These are phyloP conservation scores for Triops longicaudatus DNA, from an alignment of 1,140 invertebrate genomes.

Conservation along the genomic window DNA sequence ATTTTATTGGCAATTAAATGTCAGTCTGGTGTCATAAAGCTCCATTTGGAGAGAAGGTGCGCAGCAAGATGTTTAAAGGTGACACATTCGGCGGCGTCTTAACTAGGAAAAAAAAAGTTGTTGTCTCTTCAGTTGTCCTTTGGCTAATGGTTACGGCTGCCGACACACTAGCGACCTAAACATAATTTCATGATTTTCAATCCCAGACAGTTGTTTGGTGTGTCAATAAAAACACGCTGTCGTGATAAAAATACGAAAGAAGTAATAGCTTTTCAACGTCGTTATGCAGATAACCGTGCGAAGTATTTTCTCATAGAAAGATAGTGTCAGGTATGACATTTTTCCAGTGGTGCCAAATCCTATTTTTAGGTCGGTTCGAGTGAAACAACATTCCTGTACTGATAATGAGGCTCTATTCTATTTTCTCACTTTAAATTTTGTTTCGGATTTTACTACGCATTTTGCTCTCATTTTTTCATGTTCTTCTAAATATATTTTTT, in stretches of 20 bases:
- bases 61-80: neutral
- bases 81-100: neutral
- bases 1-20: neutral
- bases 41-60: neutral
- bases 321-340: no score
- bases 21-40: neutral
- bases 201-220: neutral
- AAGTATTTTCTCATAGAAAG: no score
- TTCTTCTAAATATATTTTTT: no score
- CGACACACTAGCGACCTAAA: neutral
- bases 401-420: no score
- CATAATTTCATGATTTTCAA: neutral
- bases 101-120: neutral
- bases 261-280: no score
- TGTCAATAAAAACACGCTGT: neutral
- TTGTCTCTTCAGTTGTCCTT: neutral
- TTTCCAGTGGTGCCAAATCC: no score
- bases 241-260: neutral
- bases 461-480: no score
- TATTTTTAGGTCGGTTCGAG: no score
- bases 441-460: no score
- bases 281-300: no score
- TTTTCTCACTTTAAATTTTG: no score
- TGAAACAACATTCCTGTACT: no score
- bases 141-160: neutral